phyloP scores from a whole-genome alignment of 2,113 vertebrate genomes.

The Alces alces region DNA sequence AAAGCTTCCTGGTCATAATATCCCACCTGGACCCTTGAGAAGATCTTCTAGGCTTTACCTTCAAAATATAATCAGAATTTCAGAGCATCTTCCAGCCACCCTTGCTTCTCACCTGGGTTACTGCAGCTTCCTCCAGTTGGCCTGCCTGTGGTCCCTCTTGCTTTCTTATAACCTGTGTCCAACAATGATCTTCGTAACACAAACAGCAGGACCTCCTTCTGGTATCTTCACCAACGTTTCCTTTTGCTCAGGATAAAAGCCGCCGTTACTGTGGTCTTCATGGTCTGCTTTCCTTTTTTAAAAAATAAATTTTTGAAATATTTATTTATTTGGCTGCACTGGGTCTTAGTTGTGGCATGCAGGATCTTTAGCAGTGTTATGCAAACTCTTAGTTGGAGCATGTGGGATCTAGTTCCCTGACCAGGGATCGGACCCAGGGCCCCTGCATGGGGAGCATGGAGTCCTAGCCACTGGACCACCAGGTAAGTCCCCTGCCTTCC shows the following conservation, averaged over 20 bases:
- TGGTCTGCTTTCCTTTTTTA: background rate
- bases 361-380: background rate
- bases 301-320: background rate
- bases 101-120: background rate
- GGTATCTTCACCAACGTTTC: background rate
- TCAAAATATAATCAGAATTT: background rate
- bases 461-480: background rate
- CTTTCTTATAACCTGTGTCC: background rate
- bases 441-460: background rate
- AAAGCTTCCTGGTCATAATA: background rate
- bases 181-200: background rate
- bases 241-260: background rate
- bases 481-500: background rate
- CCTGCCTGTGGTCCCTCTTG: background rate
- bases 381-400: background rate
- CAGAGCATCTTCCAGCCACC: background rate
- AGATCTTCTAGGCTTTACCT: background rate
- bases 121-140: background rate
- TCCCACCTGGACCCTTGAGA: background rate
- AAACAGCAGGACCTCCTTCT: background rate
- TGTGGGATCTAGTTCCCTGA: background rate
- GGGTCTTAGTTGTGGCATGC: background rate
- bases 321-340: background rate
- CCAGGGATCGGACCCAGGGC: accelerated
- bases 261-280: background rate